Base-by-base conservation (phyloP, 2,797 vertebrate genomes). In the Toxotes lorentzi region DNA sequence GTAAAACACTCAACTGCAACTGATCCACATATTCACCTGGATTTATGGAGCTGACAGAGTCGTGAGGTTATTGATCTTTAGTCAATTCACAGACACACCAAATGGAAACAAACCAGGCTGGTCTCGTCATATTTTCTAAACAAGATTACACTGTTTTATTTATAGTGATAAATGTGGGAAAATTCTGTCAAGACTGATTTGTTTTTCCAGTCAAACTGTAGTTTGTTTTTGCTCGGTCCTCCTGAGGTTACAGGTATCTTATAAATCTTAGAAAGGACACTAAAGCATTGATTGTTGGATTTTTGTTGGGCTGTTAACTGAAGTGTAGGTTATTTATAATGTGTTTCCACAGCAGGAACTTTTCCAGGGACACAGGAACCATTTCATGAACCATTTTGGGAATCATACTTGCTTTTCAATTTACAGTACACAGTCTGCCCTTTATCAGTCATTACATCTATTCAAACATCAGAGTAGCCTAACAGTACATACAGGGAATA, bases 11-110 rank as follows among this genome's bases (percentile, higher is more conserved):
- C 17, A 38, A 56, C 23, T 30, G 32, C 23, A 24, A 70, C 17
- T 45, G 64, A 79, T 32, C 32, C 71, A 69, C 60, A 72, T 68
- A 76, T 80, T 84, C 23, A 76, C 70, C 72, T 56, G 59, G 43
- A 69, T 77, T 85, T 77, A 85, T 76, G 35, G 75, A 84, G 69
- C 83, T 67, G 77, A 80, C 73, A 77, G 72, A 73, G 60, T 70
- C 86, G 76, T 7, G 9, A 86, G 57, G 30, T 48, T 89, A 90
- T 88, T 84, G 82, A 91, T 90, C 77, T 77, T 64, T 7, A 70
- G 67, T 79, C 75, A 73, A 68, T 83, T 80, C 70, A 61, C 56
- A 78, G 76, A 70, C 67, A 47, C 41, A 79, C 45, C 43, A 65
- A 81, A 83, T 50, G 50, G 40, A 45, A 88, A 79, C 69, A 78